Percentiles rank a stretch among this genome's conserved stretches.
Conservation (phyloP, 2,888 invertebrate species). For the Lydus trimaculatus region DNA sequence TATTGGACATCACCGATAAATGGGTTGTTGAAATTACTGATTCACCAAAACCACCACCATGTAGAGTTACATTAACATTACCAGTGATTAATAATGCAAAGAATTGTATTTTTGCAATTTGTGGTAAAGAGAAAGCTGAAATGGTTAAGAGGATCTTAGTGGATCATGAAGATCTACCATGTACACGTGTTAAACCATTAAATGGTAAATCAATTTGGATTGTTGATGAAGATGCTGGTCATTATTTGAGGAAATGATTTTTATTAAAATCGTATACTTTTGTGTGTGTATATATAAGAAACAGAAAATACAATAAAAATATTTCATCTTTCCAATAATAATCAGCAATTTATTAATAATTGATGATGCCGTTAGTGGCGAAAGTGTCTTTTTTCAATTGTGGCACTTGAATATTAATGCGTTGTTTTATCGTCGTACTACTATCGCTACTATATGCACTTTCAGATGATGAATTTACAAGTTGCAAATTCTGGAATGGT, state of each 20-base stretch:
- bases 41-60: conserved; percentile 96
- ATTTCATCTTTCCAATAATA: background rate
- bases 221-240: conserved; percentile 66
- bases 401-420: conserved; percentile 48
- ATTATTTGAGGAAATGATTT: conserved; percentile 30
- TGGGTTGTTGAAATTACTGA: conserved; percentile 87
- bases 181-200: conserved; percentile 74
- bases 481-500: conserved; percentile 42
- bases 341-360: background rate
- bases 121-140: conserved; percentile 88
- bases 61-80: conserved; percentile 89
- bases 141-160: conserved; percentile 84
- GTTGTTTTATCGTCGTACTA: conserved; percentile 41
- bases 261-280: background rate
- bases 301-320: conserved; percentile 1
- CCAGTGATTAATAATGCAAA: conserved; percentile 88
- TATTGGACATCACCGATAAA: conserved; percentile 68
- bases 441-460: conserved; percentile 43
- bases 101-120: conserved; percentile 82
- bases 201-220: conserved; percentile 74
- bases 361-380: background rate
- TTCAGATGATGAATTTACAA: conserved; percentile 38
- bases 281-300: no score
- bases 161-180: conserved; percentile 79
- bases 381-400: conserved; percentile 37